Evolutionary conservation across 2,888 invertebrate species (phyloP), one percentile per base, ranked within the genome.

Genomic region (Drosophila barbarae): DNA sequence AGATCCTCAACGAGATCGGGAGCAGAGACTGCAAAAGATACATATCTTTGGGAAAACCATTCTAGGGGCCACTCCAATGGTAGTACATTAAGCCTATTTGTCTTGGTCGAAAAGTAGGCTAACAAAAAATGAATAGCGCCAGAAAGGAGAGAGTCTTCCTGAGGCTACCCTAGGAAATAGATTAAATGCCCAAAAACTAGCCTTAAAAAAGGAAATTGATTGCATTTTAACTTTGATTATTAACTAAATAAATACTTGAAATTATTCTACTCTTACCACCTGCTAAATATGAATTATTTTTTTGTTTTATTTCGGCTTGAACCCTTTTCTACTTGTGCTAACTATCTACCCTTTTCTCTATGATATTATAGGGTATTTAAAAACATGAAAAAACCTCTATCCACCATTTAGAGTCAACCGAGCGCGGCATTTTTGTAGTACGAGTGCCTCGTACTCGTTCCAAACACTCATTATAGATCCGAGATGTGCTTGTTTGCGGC

Each of bases 351-450:
- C 13, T 18, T 13, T 1, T 7, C 6, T 36, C 53, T 36, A 35
- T 28, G 7, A 18, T 3, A 60, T 3, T 34, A 35, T 18, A 39
- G 18, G 32, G 30, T 60, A 53, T 53, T 23, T 12, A 38, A 42
- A 55, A 34, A 42, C 47, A 63, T 47, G 30, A 23, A 35, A 65
- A 59, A 68, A 63, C 55, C 73, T 73, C 74, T 65, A 84, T 84
- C 79, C 80, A 84, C 82, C 85, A 82, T 82, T 82, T 68, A 75
- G 73, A 84, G 70, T 76, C 83, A 82, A 75, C 85, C 74, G 76
- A 83, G 73, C 82, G 82, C 74, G 76, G 79, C 73, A 74, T 84
- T 81, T 84, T 81, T 74, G 73, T 82, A 69, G 76, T 76, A 81
- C 74, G 78, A 59, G 67, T 66, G 58, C 57, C 67, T 63, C 61